A percentile compares a stretch with the other conserved stretches of the same genome.
These are phyloP conservation scores for Homarus gammarus DNA, from an alignment of 2,888 invertebrate species.

Conservation along the genomic window DNA sequence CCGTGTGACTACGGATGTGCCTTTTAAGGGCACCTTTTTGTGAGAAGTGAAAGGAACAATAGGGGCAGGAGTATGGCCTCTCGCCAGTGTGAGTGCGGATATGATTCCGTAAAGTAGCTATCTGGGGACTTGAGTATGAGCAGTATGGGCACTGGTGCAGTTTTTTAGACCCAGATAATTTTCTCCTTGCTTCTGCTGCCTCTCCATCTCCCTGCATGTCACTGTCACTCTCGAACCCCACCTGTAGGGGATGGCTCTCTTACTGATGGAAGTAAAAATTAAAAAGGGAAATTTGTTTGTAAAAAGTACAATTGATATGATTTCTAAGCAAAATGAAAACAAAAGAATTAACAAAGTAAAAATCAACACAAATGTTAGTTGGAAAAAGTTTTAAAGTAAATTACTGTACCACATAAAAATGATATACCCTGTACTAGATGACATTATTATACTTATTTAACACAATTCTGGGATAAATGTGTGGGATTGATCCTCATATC, in stretches of 20 bases:
- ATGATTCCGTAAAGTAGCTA: neutral
- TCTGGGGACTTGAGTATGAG: conserved; percentile 11
- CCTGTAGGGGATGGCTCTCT: neutral
- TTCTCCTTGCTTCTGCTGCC: neutral
- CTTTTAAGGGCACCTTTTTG: conserved; percentile 10
- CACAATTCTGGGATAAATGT: too few species aligned
- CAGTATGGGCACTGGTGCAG: conserved; percentile 26
- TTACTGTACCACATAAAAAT: too few species aligned
- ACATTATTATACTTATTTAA: too few species aligned
- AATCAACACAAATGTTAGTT: too few species aligned
- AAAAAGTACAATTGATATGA: too few species aligned
- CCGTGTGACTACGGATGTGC: conserved; percentile 3
- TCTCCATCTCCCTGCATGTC: neutral
- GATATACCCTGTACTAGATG: too few species aligned
- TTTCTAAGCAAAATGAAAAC: too few species aligned
- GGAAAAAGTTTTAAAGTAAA: too few species aligned
- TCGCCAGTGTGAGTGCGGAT: conserved; percentile 10
- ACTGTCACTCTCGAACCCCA: neutral
- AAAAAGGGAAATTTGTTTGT: too few species aligned
- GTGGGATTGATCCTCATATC: too few species aligned
- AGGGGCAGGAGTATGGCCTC: neutral
- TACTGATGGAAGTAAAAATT: neutral
- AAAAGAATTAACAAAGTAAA: too few species aligned
- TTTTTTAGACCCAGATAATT: neutral
- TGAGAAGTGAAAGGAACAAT: neutral